These are phyloP conservation scores for Dipus sagitta DNA, from an alignment of 2,797 vertebrate genomes.

Conservation along the genomic window DNA sequence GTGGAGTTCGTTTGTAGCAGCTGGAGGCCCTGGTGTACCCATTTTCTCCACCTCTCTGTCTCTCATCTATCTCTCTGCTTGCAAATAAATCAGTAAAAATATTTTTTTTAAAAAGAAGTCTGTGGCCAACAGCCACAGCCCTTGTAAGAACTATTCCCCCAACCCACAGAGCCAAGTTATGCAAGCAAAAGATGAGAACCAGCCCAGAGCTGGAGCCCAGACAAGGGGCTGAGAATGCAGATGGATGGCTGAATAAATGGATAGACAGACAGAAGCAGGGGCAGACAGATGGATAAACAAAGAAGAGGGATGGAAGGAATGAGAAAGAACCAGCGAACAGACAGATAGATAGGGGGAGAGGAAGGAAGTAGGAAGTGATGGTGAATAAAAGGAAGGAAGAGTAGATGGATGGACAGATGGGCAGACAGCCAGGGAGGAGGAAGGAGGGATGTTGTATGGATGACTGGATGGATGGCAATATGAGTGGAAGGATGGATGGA, in stretches of 20 bases:
- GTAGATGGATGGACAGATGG: background rate
- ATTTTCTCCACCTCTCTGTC: too few relatives aligned
- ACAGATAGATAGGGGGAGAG: too few relatives aligned
- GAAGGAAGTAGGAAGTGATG: too few relatives aligned
- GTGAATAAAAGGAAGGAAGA: background rate
- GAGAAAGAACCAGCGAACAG: too few relatives aligned
- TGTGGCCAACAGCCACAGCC: background rate
- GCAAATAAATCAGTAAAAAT: too few relatives aligned
- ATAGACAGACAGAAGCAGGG: too few relatives aligned
- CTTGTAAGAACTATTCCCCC: too few relatives aligned
- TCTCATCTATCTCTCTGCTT: too few relatives aligned
- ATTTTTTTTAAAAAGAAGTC: background rate
- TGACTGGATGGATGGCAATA: accelerated
- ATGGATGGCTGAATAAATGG: background rate
- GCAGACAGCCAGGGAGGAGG: accelerated
- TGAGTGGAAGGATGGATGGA: accelerated
- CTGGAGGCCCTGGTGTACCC: too few relatives aligned
- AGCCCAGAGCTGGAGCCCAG: accelerated
- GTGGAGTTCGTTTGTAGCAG: too few relatives aligned
- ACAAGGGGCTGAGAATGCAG: accelerated
- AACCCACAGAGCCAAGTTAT: too few relatives aligned
- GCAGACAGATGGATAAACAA: too few relatives aligned
- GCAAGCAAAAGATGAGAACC: background rate
- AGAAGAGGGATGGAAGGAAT: accelerated
- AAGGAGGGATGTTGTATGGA: background rate